A percentile compares a stretch with the other conserved stretches of the same genome.
phyloP scores from a whole-genome alignment of 2,888 invertebrate species.

The Melipona bicolor region DNA sequence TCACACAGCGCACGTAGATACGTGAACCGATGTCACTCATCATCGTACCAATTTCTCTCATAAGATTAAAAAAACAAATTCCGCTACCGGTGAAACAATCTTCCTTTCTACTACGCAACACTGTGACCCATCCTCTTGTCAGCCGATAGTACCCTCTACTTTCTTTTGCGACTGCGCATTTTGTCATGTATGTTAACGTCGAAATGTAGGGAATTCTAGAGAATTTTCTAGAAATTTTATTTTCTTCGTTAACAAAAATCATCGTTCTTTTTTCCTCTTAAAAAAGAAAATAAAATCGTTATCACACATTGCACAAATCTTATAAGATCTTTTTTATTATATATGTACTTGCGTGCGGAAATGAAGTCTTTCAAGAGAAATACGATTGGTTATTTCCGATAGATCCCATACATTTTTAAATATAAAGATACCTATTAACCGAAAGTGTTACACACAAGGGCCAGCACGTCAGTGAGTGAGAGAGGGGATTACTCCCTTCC shows the following conservation, averaged over 20 bases:
- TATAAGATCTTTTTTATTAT: background rate
- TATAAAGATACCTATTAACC: no score
- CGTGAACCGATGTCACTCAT: constrained; percentile 59
- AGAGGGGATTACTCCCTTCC: no score
- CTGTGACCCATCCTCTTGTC: constrained; percentile 57
- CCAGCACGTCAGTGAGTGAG: no score
- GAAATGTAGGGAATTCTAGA: background rate
- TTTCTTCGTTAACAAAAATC: background rate
- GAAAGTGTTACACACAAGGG: no score
- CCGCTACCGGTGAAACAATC: constrained; percentile 52
- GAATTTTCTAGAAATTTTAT: constrained; percentile 37
- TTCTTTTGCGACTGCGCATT: constrained; percentile 56
- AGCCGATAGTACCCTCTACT: constrained; percentile 35
- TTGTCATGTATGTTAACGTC: background rate
- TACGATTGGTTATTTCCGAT: no score
- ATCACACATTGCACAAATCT: background rate
- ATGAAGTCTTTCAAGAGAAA: no score
- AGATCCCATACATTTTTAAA: no score
- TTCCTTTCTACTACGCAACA: constrained; percentile 67
- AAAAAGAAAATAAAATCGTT: background rate
- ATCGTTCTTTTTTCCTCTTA: background rate
- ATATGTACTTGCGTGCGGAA: no score
- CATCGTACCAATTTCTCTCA: constrained; percentile 71
- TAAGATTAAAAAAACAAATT: constrained; percentile 59
- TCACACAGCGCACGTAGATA: constrained; percentile 68